phyloP scores from a whole-genome alignment of 2,888 invertebrate species.

The Gari tellinella region DNA sequence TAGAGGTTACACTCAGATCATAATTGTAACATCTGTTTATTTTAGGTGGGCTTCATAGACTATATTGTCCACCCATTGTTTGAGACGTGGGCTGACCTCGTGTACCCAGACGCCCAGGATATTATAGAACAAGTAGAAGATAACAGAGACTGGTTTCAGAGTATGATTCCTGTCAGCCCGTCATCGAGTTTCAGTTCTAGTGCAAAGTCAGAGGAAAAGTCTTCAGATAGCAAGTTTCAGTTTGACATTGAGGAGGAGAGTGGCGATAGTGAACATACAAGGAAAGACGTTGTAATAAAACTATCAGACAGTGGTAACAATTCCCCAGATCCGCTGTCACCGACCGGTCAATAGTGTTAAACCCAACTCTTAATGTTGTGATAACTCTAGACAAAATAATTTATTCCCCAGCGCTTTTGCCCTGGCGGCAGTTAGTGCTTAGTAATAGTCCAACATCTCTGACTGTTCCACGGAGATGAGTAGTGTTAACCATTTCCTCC shows the following conservation, averaged over 20 bases:
- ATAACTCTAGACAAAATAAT: constrained; percentile 18
- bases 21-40: constrained; percentile 19
- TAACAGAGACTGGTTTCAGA: constrained; percentile 98
- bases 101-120: constrained; percentile 99
- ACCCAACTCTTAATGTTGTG: constrained; percentile 19
- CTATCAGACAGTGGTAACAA: constrained; percentile 36
- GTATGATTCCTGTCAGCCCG: constrained; percentile 96
- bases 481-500: too few species aligned
- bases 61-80: constrained; percentile 99
- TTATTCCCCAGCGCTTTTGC: constrained; percentile 30
- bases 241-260: constrained; percentile 74
- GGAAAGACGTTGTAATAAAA: constrained; percentile 41
- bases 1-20: too few species aligned
- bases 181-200: constrained; percentile 79
- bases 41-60: constrained; percentile 98
- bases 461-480: constrained; percentile 19
- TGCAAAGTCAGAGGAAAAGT: constrained; percentile 57
- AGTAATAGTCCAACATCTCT: constrained; percentile 10
- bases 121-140: constrained; percentile 99
- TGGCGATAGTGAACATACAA: constrained; percentile 18
- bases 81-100: constrained; percentile 99
- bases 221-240: constrained; percentile 71
- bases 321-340: constrained; percentile 14
- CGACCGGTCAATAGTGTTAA: constrained; percentile 10
- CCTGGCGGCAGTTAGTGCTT: constrained; percentile 30